Conservation (phyloP, 2,797 vertebrate species). For the Benthosema pterotum region DNA sequence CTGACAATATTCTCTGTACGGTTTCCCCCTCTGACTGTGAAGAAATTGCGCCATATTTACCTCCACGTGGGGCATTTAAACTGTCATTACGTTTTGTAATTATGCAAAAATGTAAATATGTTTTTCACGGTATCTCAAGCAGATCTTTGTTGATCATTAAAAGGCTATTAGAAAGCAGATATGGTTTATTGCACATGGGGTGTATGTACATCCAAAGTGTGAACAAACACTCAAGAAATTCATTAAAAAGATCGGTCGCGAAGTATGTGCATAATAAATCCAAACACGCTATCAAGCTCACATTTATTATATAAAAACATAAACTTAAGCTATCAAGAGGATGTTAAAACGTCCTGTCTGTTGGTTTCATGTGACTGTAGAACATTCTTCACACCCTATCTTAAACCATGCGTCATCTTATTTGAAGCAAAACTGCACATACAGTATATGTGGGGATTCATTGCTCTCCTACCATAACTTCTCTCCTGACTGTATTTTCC, state of each 20-base stretch:
- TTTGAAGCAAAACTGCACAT: background rate
- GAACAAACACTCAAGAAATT: background rate
- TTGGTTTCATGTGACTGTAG: background rate
- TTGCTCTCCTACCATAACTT: background rate
- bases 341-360: background rate
- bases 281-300: background rate
- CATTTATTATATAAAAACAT: slow-evolving; percentile 7
- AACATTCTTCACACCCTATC: background rate
- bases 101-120: slow-evolving; percentile 16
- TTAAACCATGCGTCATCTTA: background rate
- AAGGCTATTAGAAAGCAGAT: slow-evolving; percentile 13
- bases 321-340: background rate
- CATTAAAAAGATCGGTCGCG: background rate
- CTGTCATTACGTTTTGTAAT: slow-evolving; percentile 6
- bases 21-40: too few relatives aligned
- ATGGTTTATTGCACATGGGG: slow-evolving; percentile 3
- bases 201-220: slow-evolving; percentile 1
- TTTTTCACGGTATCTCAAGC: slow-evolving; percentile 11
- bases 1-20: too few relatives aligned
- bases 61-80: background rate
- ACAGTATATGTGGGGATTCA: background rate
- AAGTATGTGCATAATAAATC: slow-evolving; percentile 10
- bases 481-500: background rate
- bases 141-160: slow-evolving; percentile 16
- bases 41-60: background rate